Base-by-base conservation (phyloP, 2,797 vertebrate genomes). In the Poeciliopsis gracilis region DNA sequence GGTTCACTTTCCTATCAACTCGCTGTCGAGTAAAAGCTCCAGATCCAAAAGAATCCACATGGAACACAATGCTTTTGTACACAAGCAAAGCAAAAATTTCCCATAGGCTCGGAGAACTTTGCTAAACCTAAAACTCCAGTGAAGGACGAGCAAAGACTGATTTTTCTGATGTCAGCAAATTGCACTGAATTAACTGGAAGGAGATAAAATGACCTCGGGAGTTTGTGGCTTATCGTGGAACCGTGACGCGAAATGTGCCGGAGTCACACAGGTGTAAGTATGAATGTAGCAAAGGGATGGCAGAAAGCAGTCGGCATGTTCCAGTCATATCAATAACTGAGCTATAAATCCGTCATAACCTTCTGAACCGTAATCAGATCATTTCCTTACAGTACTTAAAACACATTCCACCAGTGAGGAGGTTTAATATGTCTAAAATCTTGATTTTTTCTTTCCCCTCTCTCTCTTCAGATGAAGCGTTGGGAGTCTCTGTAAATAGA, bases 71-170 rank as follows among this genome's bases (percentile, higher is more conserved):
- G 72, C 12, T 47, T 10, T 30, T 30, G 46, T 11, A 36, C 3
- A 3, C 16, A 63, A 63, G 16, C 33, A 66, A 36, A 11, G 18
- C 18, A 23, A 36, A 36, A 20, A 20, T 49, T 49, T 49, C 47
- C 6, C 9, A 38, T 6, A 23, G 61, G 1, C 16, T 38, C 25
- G 12, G 8, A 30, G 33, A 73, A 73, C 23, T 73, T 38, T 4
- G 20, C 23, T 41, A 36, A 51, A 51, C 12, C 49, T 51, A 55
- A 53, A 55, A 51, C 38, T 57, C 76, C 72, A 73, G 72, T 46
- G 9, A 4, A 77, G 30, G 23, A 66, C 30, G 5, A 53, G 46
- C 1, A 51, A 25, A 59, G 28, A 47, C 4, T 25, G 11, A 23
- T 67, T 20, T 38, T 38, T 23, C 36, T 36, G 23, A 23, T 63